A percentile compares a stretch with the other conserved stretches of the same genome.
These are phyloP conservation scores for Oryctolagus cuniculus DNA, from an alignment of 2,113 vertebrate genomes.

Conservation along the genomic window mOryCun1.1 NC_091438.1:71179001-71179500, in stretches of 20 bases:
- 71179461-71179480: background rate
- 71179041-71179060: background rate
- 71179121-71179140: constrained; percentile 13
- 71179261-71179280: background rate
- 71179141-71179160: constrained; percentile 8
- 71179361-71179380: background rate
- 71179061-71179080: background rate
- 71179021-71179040: background rate
- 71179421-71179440: background rate
- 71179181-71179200: constrained; percentile 65
- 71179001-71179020: background rate
- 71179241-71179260: background rate
- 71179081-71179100: background rate
- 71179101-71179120: background rate
- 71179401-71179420: background rate
- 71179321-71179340: background rate
- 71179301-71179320: background rate
- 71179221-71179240: constrained; percentile 10
- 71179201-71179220: constrained; percentile 3
- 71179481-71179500: background rate
- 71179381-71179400: background rate
- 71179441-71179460: too few relatives aligned
- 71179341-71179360: background rate
- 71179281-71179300: background rate
- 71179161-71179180: background rate